These are phyloP conservation scores for Stomatorhinus ivindoensis DNA, from an alignment of 2,113 vertebrate species.

Conservation along the genomic window DNA sequence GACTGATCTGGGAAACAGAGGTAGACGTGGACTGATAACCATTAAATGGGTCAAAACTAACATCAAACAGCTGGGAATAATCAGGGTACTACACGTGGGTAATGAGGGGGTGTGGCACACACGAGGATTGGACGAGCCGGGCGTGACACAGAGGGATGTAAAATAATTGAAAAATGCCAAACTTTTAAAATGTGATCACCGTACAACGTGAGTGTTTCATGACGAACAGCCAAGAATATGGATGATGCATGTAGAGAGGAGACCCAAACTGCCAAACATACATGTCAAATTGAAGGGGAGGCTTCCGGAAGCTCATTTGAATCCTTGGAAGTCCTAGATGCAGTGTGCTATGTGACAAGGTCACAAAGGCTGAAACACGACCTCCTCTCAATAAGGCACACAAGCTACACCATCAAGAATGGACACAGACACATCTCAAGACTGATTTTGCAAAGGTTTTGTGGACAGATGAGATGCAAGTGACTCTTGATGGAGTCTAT, in stretches of 20 bases:
- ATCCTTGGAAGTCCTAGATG: no score
- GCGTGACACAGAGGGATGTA: background rate
- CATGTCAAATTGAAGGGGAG: background rate
- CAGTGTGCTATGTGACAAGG: no score
- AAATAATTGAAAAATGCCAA: background rate
- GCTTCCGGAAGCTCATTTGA: background rate
- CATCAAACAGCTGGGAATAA: no score
- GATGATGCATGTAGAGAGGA: background rate
- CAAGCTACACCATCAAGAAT: background rate
- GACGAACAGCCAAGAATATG: background rate
- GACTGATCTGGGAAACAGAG: no score
- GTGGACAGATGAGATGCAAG: background rate
- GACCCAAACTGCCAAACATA: background rate
- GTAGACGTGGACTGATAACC: no score
- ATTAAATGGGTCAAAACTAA: no score
- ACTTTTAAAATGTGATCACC: background rate
- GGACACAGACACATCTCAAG: background rate
- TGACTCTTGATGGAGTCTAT: background rate
- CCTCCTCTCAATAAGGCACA: background rate
- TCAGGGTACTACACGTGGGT: no score
- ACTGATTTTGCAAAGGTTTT: no score
- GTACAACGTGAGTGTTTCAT: background rate
- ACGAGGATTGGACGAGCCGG: no score
- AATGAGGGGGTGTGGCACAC: no score
- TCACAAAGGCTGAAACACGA: no score